Conservation (phyloP, 2,888 invertebrate genomes). For the Tinea semifulvella region DNA sequence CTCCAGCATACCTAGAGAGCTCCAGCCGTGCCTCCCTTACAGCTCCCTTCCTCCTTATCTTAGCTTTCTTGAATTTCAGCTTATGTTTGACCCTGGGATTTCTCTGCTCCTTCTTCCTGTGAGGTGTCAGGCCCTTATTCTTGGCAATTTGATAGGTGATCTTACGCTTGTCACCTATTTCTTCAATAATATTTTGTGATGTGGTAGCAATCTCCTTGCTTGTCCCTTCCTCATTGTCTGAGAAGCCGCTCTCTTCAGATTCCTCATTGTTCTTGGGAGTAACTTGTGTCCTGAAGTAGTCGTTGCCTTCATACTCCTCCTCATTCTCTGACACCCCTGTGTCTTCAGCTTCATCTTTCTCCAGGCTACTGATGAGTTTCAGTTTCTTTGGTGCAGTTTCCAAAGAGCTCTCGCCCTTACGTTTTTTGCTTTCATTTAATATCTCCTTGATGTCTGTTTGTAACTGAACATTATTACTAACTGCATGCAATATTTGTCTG, state of each 20-base stretch:
- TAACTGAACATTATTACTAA: constrained; percentile 49
- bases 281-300: constrained; percentile 32
- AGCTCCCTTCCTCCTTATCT: constrained; percentile 92
- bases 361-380: constrained; percentile 45
- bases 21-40: constrained; percentile 87
- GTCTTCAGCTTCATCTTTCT: constrained; percentile 52
- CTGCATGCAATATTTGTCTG: constrained; percentile 67
- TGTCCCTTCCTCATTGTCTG: constrained; percentile 43
- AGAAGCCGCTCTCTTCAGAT: constrained; percentile 54
- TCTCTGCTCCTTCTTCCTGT: constrained; percentile 89
- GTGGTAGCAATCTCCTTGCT: constrained; percentile 37
- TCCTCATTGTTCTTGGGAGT: constrained; percentile 33
- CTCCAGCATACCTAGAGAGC: constrained; percentile 85
- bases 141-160: constrained; percentile 96
- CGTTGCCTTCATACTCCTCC: constrained; percentile 48
- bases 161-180: constrained; percentile 72
- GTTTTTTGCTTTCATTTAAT: constrained; percentile 32
- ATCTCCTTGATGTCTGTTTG: constrained; percentile 26
- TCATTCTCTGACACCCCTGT: constrained; percentile 55
- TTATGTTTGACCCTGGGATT: constrained; percentile 97
- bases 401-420: constrained; percentile 30
- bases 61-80: constrained; percentile 90
- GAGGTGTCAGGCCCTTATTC: constrained; percentile 93
- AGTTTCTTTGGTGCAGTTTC: constrained; percentile 43
- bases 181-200: constrained; percentile 35